These are phyloP conservation scores for Chloroclysta siterata DNA, from an alignment of 2,888 invertebrate species.

Conservation along the genomic window DNA sequence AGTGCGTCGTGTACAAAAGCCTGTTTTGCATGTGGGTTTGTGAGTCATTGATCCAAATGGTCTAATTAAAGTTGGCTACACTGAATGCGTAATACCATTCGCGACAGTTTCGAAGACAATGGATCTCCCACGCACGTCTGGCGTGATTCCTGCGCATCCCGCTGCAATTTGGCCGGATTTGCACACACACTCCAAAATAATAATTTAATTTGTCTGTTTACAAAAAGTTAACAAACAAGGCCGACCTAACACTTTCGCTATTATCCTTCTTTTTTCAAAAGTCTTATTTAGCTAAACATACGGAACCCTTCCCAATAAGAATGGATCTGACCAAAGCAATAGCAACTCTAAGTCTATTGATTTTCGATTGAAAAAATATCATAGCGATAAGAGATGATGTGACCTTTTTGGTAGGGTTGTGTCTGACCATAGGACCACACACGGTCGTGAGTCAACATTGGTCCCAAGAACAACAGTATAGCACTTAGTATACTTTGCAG, in stretches of 20 bases:
- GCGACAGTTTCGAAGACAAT: constrained; percentile 74
- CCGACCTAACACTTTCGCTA: constrained; percentile 78
- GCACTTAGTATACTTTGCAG: constrained; percentile 80
- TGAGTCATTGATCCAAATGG: constrained; percentile 52
- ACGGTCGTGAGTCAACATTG: constrained; percentile 77
- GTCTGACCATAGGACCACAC: constrained; percentile 74
- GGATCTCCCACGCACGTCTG: constrained; percentile 80
- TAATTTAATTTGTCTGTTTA: constrained; percentile 63
- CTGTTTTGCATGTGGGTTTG: constrained; percentile 34
- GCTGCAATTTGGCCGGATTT: constrained; percentile 73
- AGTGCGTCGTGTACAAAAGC: constrained; percentile 2
- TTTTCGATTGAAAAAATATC: constrained; percentile 53
- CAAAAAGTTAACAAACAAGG: constrained; percentile 67
- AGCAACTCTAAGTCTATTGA: constrained; percentile 41
- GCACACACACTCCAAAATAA: constrained; percentile 68
- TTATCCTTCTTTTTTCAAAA: constrained; percentile 68
- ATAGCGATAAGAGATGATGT: constrained; percentile 39
- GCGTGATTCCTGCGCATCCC: constrained; percentile 62
- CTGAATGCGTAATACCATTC: constrained; percentile 65
- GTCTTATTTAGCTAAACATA: constrained; percentile 67
- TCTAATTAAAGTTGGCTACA: constrained; percentile 65
- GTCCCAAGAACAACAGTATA: constrained; percentile 80
- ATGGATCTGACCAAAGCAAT: constrained; percentile 40
- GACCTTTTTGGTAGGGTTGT: constrained; percentile 36
- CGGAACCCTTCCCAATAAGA: constrained; percentile 38